phyloP scores from a whole-genome alignment of 2,888 invertebrate genomes.

The Diarsia dahlii region DNA sequence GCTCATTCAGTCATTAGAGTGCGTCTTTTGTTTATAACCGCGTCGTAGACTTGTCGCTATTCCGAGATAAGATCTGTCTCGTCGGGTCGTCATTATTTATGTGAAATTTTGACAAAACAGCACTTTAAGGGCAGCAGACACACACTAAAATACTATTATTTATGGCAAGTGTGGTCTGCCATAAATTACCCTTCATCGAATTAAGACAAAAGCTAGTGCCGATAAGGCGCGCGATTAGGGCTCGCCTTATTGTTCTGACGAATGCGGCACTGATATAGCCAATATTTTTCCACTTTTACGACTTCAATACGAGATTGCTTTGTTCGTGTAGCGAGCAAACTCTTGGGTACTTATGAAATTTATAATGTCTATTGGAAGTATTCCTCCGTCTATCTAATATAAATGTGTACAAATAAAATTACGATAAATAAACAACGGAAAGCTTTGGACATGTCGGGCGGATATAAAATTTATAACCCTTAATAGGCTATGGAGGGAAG shows the following conservation, averaged over 20 bases:
- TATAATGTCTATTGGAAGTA: constrained; percentile 56
- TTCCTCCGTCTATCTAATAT: constrained; percentile 63
- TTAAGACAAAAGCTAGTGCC: constrained; percentile 88
- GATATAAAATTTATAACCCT: constrained; percentile 89
- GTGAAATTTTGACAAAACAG: constrained; percentile 88
- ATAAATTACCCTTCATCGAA: constrained; percentile 87
- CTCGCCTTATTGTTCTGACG: constrained; percentile 84
- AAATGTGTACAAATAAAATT: constrained; percentile 75
- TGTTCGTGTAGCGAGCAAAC: constrained; percentile 40
- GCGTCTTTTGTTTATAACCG: constrained; percentile 87
- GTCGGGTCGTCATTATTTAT: constrained; percentile 87
- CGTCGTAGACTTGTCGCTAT: constrained; percentile 83
- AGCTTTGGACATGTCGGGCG: constrained; percentile 82
- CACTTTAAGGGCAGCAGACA: constrained; percentile 72
- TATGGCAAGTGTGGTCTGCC: constrained; percentile 83
- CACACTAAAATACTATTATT: constrained; percentile 87
- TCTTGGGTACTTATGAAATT: constrained; percentile 51
- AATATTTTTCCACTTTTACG: constrained; percentile 86
- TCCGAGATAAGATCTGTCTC: constrained; percentile 84
- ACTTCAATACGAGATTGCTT: constrained; percentile 80
- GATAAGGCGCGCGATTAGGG: constrained; percentile 85
- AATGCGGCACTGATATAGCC: constrained; percentile 82
- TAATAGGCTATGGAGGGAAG: constrained; percentile 88
- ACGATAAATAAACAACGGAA: constrained; percentile 84
- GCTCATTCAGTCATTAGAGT: constrained; percentile 89